Evolutionary conservation across 1,140 invertebrate species (phyloP).

Genomic region (Drosophila leontia): DNA sequence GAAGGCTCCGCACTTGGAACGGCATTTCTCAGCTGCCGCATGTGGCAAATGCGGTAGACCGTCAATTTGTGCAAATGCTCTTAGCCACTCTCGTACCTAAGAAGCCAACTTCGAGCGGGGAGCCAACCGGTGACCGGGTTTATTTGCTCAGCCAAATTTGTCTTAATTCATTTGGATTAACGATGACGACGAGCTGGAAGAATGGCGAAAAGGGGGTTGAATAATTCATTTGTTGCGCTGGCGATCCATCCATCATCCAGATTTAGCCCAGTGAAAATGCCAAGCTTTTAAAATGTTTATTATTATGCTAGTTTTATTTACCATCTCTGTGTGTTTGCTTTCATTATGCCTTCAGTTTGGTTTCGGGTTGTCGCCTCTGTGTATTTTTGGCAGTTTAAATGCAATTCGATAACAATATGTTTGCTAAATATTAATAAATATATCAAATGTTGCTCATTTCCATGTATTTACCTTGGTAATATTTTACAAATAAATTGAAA

Average conservation of each 20-base stretch:
- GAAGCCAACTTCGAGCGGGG: constrained; percentile 15
- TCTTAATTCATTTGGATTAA: constrained; percentile 70
- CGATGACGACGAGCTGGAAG: constrained; percentile 8
- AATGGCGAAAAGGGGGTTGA: constrained; percentile 7
- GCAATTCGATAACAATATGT: constrained; percentile 81
- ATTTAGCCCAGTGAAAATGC: constrained; percentile 34
- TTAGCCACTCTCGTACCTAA: constrained; percentile 52
- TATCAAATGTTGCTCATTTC: constrained; percentile 66
- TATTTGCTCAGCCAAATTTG: constrained; percentile 70
- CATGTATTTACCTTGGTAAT: constrained; percentile 43
- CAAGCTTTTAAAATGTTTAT: constrained; percentile 77
- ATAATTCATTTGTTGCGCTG: constrained; percentile 20
- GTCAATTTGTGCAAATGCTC: constrained; percentile 79
- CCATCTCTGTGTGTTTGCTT: constrained; percentile 57
- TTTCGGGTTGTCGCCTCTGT: constrained; percentile 36
- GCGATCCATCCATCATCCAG: constrained; percentile 27
- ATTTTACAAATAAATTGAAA: constrained; percentile 63
- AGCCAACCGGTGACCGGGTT: constrained; percentile 10
- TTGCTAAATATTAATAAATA: constrained; percentile 79
- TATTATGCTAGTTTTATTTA: constrained; percentile 80
- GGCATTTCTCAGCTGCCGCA: constrained; percentile 68
- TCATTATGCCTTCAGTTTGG: constrained; percentile 52
- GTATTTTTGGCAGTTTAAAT: constrained; percentile 64
- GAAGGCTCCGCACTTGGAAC: constrained; percentile 14
- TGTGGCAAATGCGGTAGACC: constrained; percentile 77